Evolutionary conservation across 2,888 invertebrate genomes (phyloP).

Genomic region (Sinelater perroti): DNA sequence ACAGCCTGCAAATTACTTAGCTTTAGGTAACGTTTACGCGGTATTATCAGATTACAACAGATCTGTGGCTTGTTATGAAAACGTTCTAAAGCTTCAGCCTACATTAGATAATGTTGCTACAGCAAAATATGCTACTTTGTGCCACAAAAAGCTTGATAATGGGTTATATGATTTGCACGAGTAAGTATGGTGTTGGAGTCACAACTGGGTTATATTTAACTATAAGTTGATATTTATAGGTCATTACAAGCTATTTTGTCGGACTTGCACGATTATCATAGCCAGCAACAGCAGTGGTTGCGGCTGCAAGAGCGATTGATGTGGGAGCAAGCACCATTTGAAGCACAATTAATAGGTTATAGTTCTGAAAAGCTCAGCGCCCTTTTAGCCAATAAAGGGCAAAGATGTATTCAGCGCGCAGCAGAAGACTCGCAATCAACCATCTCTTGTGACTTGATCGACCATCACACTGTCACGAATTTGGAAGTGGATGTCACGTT

Average conservation of each 20-base stretch:
- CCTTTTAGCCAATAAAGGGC: constrained; percentile 52
- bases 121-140: constrained; percentile 72
- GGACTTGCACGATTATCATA: constrained; percentile 71
- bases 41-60: constrained; percentile 75
- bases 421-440: constrained; percentile 55
- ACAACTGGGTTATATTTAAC: neutral
- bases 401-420: constrained; percentile 58
- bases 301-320: constrained; percentile 67
- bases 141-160: constrained; percentile 71
- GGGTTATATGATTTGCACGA: constrained; percentile 71
- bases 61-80: constrained; percentile 73
- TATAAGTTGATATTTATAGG: constrained; percentile 53
- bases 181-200: constrained; percentile 66
- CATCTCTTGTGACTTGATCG: constrained; percentile 58
- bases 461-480: constrained; percentile 58
- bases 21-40: constrained; percentile 78
- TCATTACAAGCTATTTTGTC: constrained; percentile 68
- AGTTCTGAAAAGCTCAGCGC: constrained; percentile 52
- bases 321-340: constrained; percentile 64
- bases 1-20: constrained; percentile 70
- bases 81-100: constrained; percentile 71
- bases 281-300: constrained; percentile 69
- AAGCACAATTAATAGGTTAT: constrained; percentile 55
- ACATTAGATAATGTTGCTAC: constrained; percentile 69
- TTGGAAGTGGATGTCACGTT: constrained; percentile 60